phyloP scores from a whole-genome alignment of 2,888 invertebrate species.

The Parnassius apollo region DNA sequence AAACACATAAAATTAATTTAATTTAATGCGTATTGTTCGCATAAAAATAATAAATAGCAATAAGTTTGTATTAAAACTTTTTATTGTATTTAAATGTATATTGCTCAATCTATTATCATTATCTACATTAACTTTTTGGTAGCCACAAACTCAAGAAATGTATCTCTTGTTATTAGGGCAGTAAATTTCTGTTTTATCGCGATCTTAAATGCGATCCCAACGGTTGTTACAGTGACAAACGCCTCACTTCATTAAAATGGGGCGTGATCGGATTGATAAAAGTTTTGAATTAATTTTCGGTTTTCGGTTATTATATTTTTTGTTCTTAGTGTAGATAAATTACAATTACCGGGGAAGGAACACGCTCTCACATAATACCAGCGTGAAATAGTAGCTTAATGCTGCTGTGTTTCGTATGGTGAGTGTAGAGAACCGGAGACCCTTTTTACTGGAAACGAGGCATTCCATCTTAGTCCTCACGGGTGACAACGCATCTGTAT shows the following conservation, averaged over 20 bases:
- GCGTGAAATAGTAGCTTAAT: too few relatives aligned
- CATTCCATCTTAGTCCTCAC: too few relatives aligned
- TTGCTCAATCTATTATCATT: not conserved
- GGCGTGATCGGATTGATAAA: constrained; percentile 67
- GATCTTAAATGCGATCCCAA: constrained; percentile 64
- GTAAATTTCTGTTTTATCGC: constrained; percentile 71
- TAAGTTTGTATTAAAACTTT: not conserved
- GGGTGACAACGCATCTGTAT: too few relatives aligned
- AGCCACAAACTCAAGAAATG: constrained; percentile 14
- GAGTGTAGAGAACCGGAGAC: too few relatives aligned
- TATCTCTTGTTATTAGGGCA: constrained; percentile 42
- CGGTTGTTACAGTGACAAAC: constrained; percentile 69
- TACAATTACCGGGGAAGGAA: too few relatives aligned
- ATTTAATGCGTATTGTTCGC: too few relatives aligned
- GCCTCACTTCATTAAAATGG: constrained; percentile 66
- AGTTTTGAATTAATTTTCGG: constrained; percentile 44
- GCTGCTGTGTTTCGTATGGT: too few relatives aligned
- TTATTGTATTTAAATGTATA: not conserved
- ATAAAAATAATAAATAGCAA: too few relatives aligned
- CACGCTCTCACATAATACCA: too few relatives aligned
- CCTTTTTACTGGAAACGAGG: too few relatives aligned
- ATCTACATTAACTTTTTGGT: constrained; percentile 1
- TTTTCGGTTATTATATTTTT: constrained; percentile 31
- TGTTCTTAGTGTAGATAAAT: not conserved
- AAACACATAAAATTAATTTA: too few relatives aligned